Conservation (phyloP, 2,888 invertebrate genomes). For the Meteorus colon region DNA sequence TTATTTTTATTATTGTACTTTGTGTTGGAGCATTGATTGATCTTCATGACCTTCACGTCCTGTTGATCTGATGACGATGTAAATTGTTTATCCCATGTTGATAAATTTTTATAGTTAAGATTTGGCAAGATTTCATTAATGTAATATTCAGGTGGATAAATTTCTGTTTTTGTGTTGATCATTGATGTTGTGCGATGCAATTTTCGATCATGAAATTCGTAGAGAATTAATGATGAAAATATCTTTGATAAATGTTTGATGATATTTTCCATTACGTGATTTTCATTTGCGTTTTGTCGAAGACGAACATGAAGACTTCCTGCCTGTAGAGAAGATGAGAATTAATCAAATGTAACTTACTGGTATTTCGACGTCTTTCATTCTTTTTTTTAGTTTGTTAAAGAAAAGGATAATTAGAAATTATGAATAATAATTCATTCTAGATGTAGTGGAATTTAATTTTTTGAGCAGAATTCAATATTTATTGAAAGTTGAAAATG, state of each 20-base stretch:
- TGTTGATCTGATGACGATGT: constrained; percentile 32
- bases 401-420: no score
- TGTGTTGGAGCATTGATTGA: constrained; percentile 48
- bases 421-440: no score
- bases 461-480: no score
- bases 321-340: constrained; percentile 65
- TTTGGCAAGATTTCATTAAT: constrained; percentile 57
- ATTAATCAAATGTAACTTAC: no score
- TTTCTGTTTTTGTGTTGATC: constrained; percentile 11
- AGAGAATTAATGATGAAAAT: constrained; percentile 76
- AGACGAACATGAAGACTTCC: constrained; percentile 78
- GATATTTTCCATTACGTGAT: constrained; percentile 77
- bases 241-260: constrained; percentile 76
- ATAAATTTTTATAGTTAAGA: constrained; percentile 5
- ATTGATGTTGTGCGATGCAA: constrained; percentile 10
- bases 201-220: constrained; percentile 70
- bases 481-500: no score
- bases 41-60: constrained; percentile 45
- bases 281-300: constrained; percentile 78
- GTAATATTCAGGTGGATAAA: constrained; percentile 57
- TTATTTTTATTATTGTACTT: not conserved
- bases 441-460: no score
- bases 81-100: constrained; percentile 21
- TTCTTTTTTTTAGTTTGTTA: no score
- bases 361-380: no score